Conservation (phyloP, 2,113 vertebrate species). For the Heterocephalus glaber region DNA sequence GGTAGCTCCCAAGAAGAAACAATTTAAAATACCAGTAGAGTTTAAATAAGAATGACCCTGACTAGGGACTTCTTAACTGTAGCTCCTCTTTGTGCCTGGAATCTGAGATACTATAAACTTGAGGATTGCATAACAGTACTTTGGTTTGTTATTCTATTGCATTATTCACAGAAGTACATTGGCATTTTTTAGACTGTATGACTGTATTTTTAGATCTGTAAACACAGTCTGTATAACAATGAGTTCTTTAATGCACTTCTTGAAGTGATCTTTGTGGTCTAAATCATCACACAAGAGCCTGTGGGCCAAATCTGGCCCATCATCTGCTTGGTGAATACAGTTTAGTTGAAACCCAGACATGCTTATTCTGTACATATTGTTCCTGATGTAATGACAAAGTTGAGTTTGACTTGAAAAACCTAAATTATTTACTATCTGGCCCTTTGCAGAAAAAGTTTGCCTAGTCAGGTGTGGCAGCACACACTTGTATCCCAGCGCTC, state of each 20-base stretch:
- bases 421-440: not conserved
- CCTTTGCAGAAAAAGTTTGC: not conserved
- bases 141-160: constrained; percentile 3
- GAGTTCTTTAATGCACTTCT: not conserved
- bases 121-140: not conserved
- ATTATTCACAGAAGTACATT: not conserved
- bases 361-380: not conserved
- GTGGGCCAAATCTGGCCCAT: not conserved
- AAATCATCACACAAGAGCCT: not conserved
- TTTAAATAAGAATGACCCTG: constrained; percentile 25
- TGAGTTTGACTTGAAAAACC: not conserved
- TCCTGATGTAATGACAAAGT: not conserved
- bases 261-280: not conserved
- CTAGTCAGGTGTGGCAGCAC: not conserved
- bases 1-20: not conserved
- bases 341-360: not conserved
- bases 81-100: not conserved
- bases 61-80: not conserved
- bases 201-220: not conserved
- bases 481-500: not conserved
- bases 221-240: not conserved
- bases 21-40: constrained; percentile 2
- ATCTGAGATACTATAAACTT: not conserved
- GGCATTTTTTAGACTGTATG: not conserved
- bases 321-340: not conserved